Base-by-base conservation (phyloP, 1,140 invertebrate genomes). In the Macrotrachela quadricornifera region DNA sequence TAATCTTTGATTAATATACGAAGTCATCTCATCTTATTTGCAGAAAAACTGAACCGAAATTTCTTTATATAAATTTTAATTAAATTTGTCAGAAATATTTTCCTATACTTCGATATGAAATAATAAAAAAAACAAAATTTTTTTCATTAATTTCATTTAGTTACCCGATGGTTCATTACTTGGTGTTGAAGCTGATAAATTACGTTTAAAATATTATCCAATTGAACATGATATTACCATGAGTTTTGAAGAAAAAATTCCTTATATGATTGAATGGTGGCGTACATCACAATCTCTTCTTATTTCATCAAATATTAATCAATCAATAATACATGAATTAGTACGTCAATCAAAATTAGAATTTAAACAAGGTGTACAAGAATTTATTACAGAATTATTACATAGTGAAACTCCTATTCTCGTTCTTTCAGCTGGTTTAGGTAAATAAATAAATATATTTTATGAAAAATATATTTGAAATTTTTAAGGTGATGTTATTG, bases 391-490 rank as follows among this genome's bases (percentile, higher is more conserved):
- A 6, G 10, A n/a, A 13, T 14, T 36, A 15, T 16, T 15, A 36
- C 21, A n/a, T 8, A 62, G 75, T 6, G 65, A 77, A 46, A 78
- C 95, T 16, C 88, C 88, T 0, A 70, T 91, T 14, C 65, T 95
- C 36, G 80, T 95, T 30, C 90, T 95, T 67, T 91, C 85, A 37
- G 90, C 88, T 38, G 90, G 90, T 0, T 73, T 94, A 30, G 90
- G 88, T 1, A 66, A 70, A n/a, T n/a, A n/a, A n/a, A n/a, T n/a
- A n/a, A 56, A 59, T n/a, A n/a, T n/a, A n/a, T n/a, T n/a, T n/a
- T n/a, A n/a, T n/a, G n/a, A n/a, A n/a, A n/a, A n/a, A n/a, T n/a
- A n/a, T n/a, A n/a, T n/a, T n/a, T n/a, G n/a, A n/a, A n/a, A n/a
- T n/a, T n/a, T n/a, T n/a, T n/a, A n/a, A n/a, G n/a, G 21, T 30